Evolutionary conservation across 2,888 invertebrate genomes (phyloP).

Genomic region (Tetragnatha montana): DNA sequence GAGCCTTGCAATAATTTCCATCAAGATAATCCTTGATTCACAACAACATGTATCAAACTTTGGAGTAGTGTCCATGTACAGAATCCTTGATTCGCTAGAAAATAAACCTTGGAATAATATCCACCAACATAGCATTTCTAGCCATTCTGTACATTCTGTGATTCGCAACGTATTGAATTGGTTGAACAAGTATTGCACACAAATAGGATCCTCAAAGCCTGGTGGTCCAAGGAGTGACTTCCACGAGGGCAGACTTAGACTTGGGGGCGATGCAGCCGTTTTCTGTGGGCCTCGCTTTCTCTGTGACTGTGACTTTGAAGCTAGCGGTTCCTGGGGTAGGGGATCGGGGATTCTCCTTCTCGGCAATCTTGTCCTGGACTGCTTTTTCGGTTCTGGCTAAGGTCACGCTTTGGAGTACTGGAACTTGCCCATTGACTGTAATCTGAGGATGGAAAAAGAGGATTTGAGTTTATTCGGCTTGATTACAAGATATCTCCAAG

Average conservation of each 20-base stretch:
- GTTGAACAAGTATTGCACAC: slow-evolving; percentile 32
- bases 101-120: too few relatives aligned
- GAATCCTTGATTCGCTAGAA: too few relatives aligned
- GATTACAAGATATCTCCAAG: background rate
- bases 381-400: slow-evolving; percentile 16
- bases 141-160: too few relatives aligned
- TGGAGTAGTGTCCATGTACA: too few relatives aligned
- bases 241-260: slow-evolving; percentile 47
- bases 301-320: slow-evolving; percentile 45
- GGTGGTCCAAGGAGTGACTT: slow-evolving; percentile 66
- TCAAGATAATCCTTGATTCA: too few relatives aligned
- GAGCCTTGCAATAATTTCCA: too few relatives aligned
- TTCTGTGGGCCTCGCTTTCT: slow-evolving; percentile 12
- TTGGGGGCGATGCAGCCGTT: slow-evolving; percentile 25
- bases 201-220: slow-evolving; percentile 40
- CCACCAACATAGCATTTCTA: too few relatives aligned
- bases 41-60: too few relatives aligned
- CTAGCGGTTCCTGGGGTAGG: slow-evolving; percentile 22
- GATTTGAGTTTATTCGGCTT: background rate
- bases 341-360: slow-evolving; percentile 18
- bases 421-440: slow-evolving; percentile 64
- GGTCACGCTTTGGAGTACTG: slow-evolving; percentile 42
- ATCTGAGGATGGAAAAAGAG: slow-evolving; percentile 16
- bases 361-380: background rate
- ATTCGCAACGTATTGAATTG: background rate